A percentile compares a stretch with the other conserved stretches of the same genome.
These are phyloP conservation scores for Andrena trimmerana DNA, from an alignment of 2,888 invertebrate genomes.

Conservation along the genomic window DNA sequence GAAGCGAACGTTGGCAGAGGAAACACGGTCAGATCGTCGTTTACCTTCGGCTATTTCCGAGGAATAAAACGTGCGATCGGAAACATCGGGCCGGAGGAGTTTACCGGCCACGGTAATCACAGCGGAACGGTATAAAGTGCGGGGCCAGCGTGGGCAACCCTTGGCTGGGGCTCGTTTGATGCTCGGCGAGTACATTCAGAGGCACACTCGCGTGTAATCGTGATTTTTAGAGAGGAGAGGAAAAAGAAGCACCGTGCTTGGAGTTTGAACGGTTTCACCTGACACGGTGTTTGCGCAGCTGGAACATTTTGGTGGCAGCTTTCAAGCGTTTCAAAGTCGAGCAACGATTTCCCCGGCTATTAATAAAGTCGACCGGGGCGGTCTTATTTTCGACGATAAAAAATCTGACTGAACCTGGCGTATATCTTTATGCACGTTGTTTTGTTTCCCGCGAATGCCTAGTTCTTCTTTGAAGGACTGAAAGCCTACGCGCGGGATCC, in stretches of 20 bases:
- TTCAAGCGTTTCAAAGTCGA: slow-evolving; percentile 60
- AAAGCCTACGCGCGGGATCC: slow-evolving; percentile 20
- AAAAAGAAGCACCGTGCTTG: slow-evolving; percentile 11
- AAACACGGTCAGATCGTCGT: not conserved
- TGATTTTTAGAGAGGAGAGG: slow-evolving; percentile 6
- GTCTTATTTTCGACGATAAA: not conserved
- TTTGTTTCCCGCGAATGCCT: not conserved
- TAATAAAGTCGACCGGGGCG: slow-evolving; percentile 52
- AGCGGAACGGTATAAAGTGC: too few relatives aligned
- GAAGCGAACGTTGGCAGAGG: not conserved
- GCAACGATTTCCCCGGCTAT: slow-evolving; percentile 61
- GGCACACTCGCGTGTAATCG: slow-evolving; percentile 25
- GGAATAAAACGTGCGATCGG: not conserved
- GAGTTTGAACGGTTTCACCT: slow-evolving; percentile 66
- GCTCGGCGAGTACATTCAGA: not conserved
- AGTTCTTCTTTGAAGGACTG: not conserved
- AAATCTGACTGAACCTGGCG: not conserved
- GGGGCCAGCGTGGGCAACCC: too few relatives aligned
- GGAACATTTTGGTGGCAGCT: slow-evolving; percentile 60
- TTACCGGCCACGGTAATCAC: slow-evolving; percentile 1
- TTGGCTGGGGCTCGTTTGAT: not conserved
- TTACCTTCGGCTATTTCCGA: not conserved
- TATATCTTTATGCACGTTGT: not conserved
- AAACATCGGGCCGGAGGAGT: not conserved
- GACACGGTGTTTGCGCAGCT: slow-evolving; percentile 70